These are phyloP conservation scores for Tragopan temminckii DNA, from an alignment of 2,797 vertebrate genomes.

Conservation along the genomic window DNA sequence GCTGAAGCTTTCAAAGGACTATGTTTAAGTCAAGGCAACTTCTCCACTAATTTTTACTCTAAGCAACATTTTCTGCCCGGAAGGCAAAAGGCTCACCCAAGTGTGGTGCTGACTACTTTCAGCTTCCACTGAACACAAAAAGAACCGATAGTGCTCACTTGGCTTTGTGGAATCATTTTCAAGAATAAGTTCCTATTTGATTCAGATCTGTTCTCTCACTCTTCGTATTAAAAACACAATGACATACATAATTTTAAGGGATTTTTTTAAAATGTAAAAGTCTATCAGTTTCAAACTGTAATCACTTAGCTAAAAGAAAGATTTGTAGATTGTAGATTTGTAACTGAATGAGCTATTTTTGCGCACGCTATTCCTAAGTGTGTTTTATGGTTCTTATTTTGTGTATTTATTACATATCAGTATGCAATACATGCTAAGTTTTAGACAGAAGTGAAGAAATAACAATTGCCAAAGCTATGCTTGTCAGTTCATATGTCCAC, in stretches of 20 bases:
- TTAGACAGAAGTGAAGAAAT: constrained; percentile 5
- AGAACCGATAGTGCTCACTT: neutral
- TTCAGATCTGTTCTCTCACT: neutral
- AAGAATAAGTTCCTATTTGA: neutral
- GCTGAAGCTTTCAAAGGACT: neutral
- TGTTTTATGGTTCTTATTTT: neutral
- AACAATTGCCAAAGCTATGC: neutral
- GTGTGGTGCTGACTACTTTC: neutral
- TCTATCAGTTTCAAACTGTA: neutral
- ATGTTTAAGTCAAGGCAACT: neutral
- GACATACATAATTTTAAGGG: neutral
- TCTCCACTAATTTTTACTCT: neutral
- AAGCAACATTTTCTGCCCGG: neutral
- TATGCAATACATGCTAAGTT: neutral
- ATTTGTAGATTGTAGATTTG: no score
- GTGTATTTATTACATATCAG: neutral
- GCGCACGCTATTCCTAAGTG: neutral
- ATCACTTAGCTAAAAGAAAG: neutral
- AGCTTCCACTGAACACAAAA: neutral
- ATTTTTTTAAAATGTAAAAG: neutral
- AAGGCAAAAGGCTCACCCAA: neutral
- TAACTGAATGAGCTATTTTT: neutral
- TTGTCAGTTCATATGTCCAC: neutral
- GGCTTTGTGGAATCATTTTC: neutral
- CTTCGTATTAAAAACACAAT: neutral